Evolutionary conservation across 2,888 invertebrate genomes (phyloP), one percentile per base, ranked within the genome.

Genomic region (Nemoura dubitans): DNA sequence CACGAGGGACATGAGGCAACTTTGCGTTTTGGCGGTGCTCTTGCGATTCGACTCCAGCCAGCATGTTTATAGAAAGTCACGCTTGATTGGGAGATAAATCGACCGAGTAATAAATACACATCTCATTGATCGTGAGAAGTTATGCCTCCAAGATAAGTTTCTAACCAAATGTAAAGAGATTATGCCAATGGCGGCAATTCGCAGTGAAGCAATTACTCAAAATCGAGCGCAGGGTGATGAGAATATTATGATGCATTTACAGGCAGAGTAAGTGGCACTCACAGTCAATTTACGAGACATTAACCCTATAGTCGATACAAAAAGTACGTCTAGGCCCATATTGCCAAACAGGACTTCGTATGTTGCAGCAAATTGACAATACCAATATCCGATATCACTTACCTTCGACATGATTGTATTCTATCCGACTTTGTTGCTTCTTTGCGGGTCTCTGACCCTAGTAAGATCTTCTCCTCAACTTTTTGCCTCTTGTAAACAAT

Each of bases 51-150:
- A 59, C n/a, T n/a, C n/a, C n/a, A n/a, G n/a, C n/a, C 59, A 59
- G 14, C 10, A 7, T 59, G 59, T 59, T 59, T 59, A 59, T 59
- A 59, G 59, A 59, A 59, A 59, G 59, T 59, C 59, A 59, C 14
- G 59, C 59, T 59, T 59, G 59, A 59, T 59, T 59, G 59, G 59
- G 21, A 59, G 59, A 59, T 59, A 59, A 59, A 59, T 21, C 16
- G 59, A 21, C 59, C 21, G 21, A 59, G 14, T 21, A 59, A 59
- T 59, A 59, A 59, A 59, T 21, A 36, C 36, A 36, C 59, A 59
- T 59, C 59, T 10, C 59, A 59, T 59, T 59, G 59, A 59, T 59
- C 59, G 59, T 59, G 59, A 59, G 59, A 59, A 59, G 59, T 59
- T 59, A 16, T 59, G 59, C 59, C 59, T 59, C 59, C 59, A 59